These are phyloP conservation scores for Streptopelia turtur DNA, from an alignment of 2,797 vertebrate species.

Conservation along the genomic window DNA sequence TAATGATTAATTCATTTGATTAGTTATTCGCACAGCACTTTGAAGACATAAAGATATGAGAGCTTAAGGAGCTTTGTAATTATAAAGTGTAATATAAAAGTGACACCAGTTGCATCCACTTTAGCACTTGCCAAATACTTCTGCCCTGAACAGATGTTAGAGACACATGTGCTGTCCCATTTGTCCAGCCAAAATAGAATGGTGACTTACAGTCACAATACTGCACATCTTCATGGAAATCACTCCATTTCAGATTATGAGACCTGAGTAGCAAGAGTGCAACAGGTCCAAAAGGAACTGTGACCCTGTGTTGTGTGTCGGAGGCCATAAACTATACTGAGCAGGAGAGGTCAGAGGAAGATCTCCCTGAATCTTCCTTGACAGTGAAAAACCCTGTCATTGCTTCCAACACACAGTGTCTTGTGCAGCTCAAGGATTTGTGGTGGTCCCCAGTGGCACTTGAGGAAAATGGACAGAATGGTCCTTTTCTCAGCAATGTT, in stretches of 20 bases:
- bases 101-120: background rate
- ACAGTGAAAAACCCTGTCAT: background rate
- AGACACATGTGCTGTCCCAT: fast-evolving
- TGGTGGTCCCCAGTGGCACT: background rate
- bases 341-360: background rate
- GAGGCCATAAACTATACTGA: background rate
- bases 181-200: background rate
- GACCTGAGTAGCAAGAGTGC: background rate
- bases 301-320: fast-evolving
- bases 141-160: background rate
- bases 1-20: background rate
- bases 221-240: background rate
- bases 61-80: background rate
- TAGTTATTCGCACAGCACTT: background rate
- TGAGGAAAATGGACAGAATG: background rate
- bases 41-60: background rate
- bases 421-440: background rate
- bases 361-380: background rate
- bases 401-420: background rate
- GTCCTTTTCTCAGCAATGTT: background rate
- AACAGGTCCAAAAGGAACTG: background rate
- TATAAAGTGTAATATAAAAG: background rate
- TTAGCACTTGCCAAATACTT: background rate
- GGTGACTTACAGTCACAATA: background rate
- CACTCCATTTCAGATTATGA: background rate